Evolutionary conservation across 2,113 vertebrate species (phyloP).

Genomic region (Hippocampus comes): DNA sequence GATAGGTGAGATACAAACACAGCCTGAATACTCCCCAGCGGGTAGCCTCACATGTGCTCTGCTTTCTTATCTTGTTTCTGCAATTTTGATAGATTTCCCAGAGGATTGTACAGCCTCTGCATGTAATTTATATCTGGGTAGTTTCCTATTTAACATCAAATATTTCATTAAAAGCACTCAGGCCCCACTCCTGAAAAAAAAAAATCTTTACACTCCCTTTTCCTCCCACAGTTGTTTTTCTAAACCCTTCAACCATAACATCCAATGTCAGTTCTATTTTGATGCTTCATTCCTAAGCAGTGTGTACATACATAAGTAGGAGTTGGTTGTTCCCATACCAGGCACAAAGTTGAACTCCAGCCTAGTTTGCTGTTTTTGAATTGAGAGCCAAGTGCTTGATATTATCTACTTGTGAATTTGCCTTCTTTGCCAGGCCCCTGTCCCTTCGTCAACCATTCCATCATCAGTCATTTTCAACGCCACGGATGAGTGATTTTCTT

Average conservation of each 20-base stretch:
- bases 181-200: neutral
- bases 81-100: slow-evolving; percentile 3
- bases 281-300: slow-evolving; percentile 26
- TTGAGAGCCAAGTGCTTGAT: slow-evolving; percentile 6
- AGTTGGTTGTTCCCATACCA: slow-evolving; percentile 20
- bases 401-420: slow-evolving; percentile 17
- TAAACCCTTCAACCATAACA: slow-evolving; percentile 37
- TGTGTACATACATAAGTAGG: slow-evolving; percentile 22
- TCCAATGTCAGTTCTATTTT: slow-evolving; percentile 2
- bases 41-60: neutral
- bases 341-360: neutral
- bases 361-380: slow-evolving; percentile 17
- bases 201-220: slow-evolving; percentile 32
- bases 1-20: slow-evolving; percentile 80
- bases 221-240: slow-evolving; percentile 38
- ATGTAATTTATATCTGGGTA: slow-evolving; percentile 27
- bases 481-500: slow-evolving; percentile 14
- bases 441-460: slow-evolving; percentile 5
- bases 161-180: slow-evolving; percentile 37
- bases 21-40: neutral
- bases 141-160: slow-evolving; percentile 18
- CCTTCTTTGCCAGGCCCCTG: neutral
- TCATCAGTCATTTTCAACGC: slow-evolving; percentile 24
- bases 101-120: slow-evolving; percentile 10
- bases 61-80: slow-evolving; percentile 8